Evolutionary conservation across 2,888 invertebrate genomes (phyloP), one percentile per base, ranked within the genome.

Genomic region (Gastracanthus pulcherrimus): DNA sequence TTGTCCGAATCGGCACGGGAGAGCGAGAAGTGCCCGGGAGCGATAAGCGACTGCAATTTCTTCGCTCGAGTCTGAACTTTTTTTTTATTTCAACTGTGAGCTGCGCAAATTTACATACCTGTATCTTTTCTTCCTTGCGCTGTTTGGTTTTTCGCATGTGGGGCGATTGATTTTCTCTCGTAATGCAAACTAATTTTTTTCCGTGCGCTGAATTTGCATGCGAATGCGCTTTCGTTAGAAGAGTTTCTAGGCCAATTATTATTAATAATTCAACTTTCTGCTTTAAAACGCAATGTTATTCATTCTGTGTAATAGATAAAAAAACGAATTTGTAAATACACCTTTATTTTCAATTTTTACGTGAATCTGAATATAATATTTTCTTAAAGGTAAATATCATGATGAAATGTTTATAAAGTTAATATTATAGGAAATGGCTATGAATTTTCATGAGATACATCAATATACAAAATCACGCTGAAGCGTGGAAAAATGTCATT

Each of bases 41-140:
- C 51, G 70, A 78, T 71, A 78, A 72, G 51, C 62, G 64, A 78
- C 16, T 48, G 69, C 71, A 55, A 71, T 78, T 72, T 72, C 71
- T 76, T 76, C 58, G 74, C 66, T 38, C 9, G 36, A 31, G 41
- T 13, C 34, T 34, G 23, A 6, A 29, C 23, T 51, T 36, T 23
- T 62, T 75, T 5, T 5, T 16, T 11, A 45, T 9, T 62, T 45
- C 62, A 4, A 1, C 26, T 70, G 34, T 26, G 36, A 13, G 26
- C 55, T 26, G 36, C 19, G 26, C 26, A 19, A n/a, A 41, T 71
- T 58, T 58, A 36, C 58, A 72, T 72, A 29, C 29, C 71, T 26
- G 38, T 29, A n/a, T 36, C 23, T n/a, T n/a, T 19, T 16, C 11
- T 62, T 62, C 26, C n/a, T 41, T 23, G 16, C 60, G 34, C 16